A percentile compares a stretch with the other conserved stretches of the same genome.
Conservation (phyloP, 2,113 vertebrate species). For the Spilogale gracilis region DNA sequence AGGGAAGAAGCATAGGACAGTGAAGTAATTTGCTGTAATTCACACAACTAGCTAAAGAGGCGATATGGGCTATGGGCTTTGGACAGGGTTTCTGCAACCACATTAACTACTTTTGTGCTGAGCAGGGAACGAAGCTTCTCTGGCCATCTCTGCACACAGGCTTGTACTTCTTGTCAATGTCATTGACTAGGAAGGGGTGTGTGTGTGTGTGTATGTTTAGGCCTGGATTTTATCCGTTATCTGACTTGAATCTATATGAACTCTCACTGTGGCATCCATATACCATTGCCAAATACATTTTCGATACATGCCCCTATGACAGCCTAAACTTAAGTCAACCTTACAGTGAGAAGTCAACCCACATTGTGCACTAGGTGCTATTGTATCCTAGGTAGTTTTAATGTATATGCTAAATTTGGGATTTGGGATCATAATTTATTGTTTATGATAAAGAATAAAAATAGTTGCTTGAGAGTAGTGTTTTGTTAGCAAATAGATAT, state of each 20-base stretch:
- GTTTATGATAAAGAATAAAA: not conserved
- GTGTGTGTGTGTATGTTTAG: not conserved
- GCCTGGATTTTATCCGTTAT: not conserved
- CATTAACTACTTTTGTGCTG: not conserved
- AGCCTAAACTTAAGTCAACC: not conserved
- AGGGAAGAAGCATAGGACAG: not conserved
- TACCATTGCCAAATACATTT: not conserved
- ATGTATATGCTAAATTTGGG: not conserved
- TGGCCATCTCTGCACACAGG: not conserved
- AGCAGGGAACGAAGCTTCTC: not conserved
- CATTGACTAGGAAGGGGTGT: not conserved
- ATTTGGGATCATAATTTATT: not conserved
- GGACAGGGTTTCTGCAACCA: not conserved
- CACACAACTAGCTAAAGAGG: not conserved
- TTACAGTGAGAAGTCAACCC: not conserved
- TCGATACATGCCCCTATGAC: not conserved
- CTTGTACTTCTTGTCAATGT: not conserved
- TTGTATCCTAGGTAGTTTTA: not conserved
- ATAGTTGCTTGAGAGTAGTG: not conserved
- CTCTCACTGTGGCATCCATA: not conserved
- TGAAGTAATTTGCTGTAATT: not conserved
- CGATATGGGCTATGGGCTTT: not conserved
- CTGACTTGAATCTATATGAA: not conserved
- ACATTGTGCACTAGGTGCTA: not conserved
- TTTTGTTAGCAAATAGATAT: not conserved